Base-by-base conservation (phyloP, 1,140 invertebrate genomes). In the Vollenhovia emeryi region DNA sequence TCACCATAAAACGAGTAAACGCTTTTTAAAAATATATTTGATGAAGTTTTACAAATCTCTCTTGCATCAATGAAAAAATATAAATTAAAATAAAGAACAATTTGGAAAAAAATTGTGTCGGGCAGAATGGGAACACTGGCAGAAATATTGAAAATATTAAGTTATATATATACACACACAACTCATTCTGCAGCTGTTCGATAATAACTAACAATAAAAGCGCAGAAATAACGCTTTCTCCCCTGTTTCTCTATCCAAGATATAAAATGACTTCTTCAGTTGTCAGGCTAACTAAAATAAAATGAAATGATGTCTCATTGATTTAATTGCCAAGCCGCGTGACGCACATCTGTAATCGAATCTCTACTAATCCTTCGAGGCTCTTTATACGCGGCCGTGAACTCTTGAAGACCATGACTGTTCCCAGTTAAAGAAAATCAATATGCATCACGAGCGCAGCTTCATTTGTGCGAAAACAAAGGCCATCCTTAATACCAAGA, bases 391-490 rank as follows among this genome's bases (percentile, higher is more conserved):
- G 60, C 9, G 40, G 21, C 59, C 50, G 15, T 66, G 50, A 66
- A 80, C 40, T 76, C 45, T n/a, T 30, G n/a, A 57, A 66, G 55
- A 55, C 40, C 59, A 27, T 84, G 57, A 74, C 60, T 30, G 18
- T 75, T 36, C n/a, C 21, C 15, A 36, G 11, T 50, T 36, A 71
- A 73, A 45, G 13, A 82, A 85, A 84, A 76, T 73, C 45, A 50
- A 84, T 68, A 85, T 48, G 57, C 48, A 79, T 64, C 45, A 55
- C 52, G 7, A 62, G 40, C 76, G 30, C 33, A 84, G 73, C 36
- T 30, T 79, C 40, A 52, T 76, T 43, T 84, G n/a, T 30, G 15
- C n/a, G 7, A 79, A 79, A 45, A 79, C 33, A 84, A 75, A 66
- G 15, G 24, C 21, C 64, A 79, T 52, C 36, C 45, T 60, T 50